Evolutionary conservation across 2,113 vertebrate species (phyloP).

Genomic region (Thunnus thynnus): DNA sequence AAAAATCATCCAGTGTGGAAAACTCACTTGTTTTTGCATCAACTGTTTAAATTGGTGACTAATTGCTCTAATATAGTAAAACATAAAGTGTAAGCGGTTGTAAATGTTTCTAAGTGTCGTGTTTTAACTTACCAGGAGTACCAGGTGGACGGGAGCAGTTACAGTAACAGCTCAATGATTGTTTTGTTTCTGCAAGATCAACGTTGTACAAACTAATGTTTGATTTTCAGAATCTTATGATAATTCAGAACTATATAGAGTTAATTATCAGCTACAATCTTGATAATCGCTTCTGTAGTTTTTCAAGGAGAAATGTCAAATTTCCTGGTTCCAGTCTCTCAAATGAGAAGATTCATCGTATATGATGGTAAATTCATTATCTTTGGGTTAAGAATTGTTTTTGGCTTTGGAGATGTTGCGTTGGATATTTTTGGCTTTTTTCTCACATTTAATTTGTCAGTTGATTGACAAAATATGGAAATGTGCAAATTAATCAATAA

Average conservation of each 20-base stretch:
- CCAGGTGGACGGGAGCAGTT: neutral
- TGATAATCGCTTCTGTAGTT: too few species aligned
- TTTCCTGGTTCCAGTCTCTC: neutral
- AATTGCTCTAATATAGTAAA: neutral
- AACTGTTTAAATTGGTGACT: neutral
- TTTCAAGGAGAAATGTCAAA: neutral
- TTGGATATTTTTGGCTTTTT: too few species aligned
- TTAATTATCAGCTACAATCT: too few species aligned
- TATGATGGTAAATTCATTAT: neutral
- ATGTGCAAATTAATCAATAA: too few species aligned
- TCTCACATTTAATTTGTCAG: too few species aligned
- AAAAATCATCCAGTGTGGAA: neutral
- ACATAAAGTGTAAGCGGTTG: neutral
- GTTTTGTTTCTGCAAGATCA: too few species aligned
- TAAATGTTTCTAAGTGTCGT: slow-evolving; percentile 13
- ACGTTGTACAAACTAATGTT: too few species aligned
- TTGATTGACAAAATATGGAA: too few species aligned
- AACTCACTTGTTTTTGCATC: neutral
- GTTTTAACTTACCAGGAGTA: neutral
- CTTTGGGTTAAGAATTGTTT: neutral
- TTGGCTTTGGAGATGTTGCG: neutral
- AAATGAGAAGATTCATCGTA: neutral
- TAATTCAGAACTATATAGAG: too few species aligned
- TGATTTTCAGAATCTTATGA: too few species aligned
- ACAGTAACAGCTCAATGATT: too few species aligned